These are phyloP conservation scores for Elachura formosa DNA, from an alignment of 2,113 vertebrate genomes.

Conservation along the genomic window DNA sequence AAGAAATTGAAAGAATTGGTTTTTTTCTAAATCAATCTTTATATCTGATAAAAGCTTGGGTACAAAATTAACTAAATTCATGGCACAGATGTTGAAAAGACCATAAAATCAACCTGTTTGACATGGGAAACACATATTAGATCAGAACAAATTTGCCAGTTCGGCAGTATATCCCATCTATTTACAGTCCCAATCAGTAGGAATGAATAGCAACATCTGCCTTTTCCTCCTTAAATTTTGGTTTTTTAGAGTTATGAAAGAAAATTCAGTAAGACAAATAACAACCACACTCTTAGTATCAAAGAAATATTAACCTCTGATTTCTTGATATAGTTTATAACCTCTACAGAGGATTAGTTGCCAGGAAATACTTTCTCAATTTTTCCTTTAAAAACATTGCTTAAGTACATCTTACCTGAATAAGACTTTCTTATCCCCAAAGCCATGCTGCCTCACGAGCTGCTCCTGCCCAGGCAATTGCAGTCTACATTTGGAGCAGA, in stretches of 20 bases:
- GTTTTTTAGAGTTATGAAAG: not conserved
- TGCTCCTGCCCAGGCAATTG: slow-evolving; percentile 68
- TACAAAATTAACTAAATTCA: not conserved
- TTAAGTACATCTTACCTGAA: slow-evolving; percentile 87
- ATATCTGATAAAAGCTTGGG: not conserved
- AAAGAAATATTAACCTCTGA: not conserved
- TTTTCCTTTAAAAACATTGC: not conserved
- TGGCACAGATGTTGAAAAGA: not conserved
- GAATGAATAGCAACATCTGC: not conserved
- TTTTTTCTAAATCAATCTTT: not conserved
- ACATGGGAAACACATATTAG: not conserved
- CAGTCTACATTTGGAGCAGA: slow-evolving; percentile 75
- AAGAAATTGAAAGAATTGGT: rapidly evolving
- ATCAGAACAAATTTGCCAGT: not conserved
- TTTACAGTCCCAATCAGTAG: not conserved
- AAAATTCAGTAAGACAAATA: not conserved
- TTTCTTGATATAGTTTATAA: not conserved
- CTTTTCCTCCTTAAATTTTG: not conserved
- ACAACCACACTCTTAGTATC: not conserved
- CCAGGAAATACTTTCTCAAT: not conserved
- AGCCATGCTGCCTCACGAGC: slow-evolving; percentile 81
- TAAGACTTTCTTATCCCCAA: slow-evolving; percentile 91
- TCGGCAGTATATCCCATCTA: not conserved
- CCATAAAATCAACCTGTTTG: not conserved
- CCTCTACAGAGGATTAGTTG: not conserved